phyloP scores from a whole-genome alignment of 2,888 invertebrate genomes.

The Anoncus sp. region DNA sequence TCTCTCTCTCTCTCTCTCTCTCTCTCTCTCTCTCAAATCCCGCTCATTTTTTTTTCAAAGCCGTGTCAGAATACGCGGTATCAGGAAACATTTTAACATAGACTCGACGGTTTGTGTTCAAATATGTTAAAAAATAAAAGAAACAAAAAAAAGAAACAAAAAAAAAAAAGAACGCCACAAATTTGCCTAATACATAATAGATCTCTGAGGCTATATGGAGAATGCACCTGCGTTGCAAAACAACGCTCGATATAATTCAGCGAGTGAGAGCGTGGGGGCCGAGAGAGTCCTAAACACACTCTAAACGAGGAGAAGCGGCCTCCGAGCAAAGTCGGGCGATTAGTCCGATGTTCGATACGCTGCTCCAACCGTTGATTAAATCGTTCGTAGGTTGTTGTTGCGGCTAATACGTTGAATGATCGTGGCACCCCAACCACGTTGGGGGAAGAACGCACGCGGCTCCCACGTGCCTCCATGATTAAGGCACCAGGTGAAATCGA shows the following conservation, averaged over 20 bases:
- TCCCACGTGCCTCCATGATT: constrained; percentile 52
- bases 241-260: constrained; percentile 40
- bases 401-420: constrained; percentile 54
- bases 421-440: constrained; percentile 38
- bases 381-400: constrained; percentile 58
- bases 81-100: constrained; percentile 14
- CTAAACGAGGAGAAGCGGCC: constrained; percentile 32
- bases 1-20: no score
- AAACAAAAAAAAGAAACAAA: no score
- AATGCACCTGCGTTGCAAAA: constrained; percentile 51
- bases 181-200: constrained; percentile 28
- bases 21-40: no score
- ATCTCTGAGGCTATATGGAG: not conserved
- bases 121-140: no score
- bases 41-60: constrained; percentile 24
- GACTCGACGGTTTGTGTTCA: constrained; percentile 31
- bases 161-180: constrained; percentile 28
- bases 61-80: constrained; percentile 5
- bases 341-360: constrained; percentile 58
- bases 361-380: constrained; percentile 60
- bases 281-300: constrained; percentile 39
- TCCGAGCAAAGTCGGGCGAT: constrained; percentile 25
- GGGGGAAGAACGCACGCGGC: constrained; percentile 38
- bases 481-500: constrained; percentile 56
- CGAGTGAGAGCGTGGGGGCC: not conserved